Evolutionary conservation across 1,140 invertebrate genomes (phyloP).

Genomic region (Drosophila kikkawai): DNA sequence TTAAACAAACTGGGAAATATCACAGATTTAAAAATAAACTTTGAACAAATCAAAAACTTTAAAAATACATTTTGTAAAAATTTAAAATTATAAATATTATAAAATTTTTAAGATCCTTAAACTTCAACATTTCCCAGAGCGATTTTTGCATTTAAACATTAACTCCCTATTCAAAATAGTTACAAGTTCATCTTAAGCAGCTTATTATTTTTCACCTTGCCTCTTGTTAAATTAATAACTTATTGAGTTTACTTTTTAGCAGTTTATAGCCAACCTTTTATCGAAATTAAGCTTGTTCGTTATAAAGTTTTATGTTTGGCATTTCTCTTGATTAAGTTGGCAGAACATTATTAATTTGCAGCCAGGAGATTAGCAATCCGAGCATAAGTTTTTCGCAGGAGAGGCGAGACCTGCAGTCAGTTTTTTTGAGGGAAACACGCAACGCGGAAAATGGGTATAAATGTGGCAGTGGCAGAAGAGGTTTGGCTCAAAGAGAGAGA

Average conservation of each 20-base stretch:
- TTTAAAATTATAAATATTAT: background rate
- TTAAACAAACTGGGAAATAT: background rate
- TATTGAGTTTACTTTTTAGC: background rate
- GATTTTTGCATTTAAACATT: no score
- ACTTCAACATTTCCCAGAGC: no score
- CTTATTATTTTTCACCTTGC: background rate
- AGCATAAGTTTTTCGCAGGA: slow-evolving; percentile 17
- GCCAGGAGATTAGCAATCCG: slow-evolving; percentile 34
- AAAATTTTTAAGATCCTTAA: background rate
- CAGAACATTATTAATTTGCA: slow-evolving; percentile 47
- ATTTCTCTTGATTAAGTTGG: slow-evolving; percentile 22
- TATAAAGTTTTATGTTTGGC: slow-evolving; percentile 3
- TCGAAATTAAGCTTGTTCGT: background rate
- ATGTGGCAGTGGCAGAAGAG: slow-evolving; percentile 6
- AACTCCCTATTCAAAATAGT: background rate
- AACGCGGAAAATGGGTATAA: slow-evolving; percentile 21
- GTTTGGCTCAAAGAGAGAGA: slow-evolving; percentile 3
- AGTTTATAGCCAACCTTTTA: background rate
- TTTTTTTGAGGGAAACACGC: slow-evolving; percentile 17
- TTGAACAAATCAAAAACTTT: background rate
- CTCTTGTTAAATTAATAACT: background rate
- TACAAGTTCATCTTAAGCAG: background rate
- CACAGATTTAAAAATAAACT: background rate
- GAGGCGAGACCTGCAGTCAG: slow-evolving; percentile 21
- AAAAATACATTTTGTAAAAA: background rate